These are phyloP conservation scores for Thamnaconus septentrionalis DNA, from an alignment of 2,113 vertebrate species.

Conservation along the genomic window DNA sequence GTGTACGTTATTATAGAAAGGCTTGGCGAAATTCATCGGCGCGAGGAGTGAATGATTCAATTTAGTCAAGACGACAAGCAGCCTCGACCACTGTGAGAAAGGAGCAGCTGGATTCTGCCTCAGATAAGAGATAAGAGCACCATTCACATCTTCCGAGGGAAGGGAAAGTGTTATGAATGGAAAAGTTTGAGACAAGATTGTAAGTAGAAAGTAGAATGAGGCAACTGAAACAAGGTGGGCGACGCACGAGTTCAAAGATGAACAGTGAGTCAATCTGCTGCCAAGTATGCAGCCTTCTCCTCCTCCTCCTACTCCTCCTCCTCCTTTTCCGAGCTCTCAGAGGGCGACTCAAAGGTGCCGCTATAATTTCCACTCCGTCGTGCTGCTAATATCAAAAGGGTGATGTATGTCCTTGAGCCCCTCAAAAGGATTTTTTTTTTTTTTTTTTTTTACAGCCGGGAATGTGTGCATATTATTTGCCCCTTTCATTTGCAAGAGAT, in stretches of 20 bases:
- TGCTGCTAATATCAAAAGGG: slow-evolving; percentile 25
- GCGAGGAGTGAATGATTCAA: slow-evolving; percentile 3
- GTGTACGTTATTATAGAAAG: too few relatives aligned
- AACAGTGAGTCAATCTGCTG: slow-evolving; percentile 29
- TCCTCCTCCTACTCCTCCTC: slow-evolving; percentile 19
- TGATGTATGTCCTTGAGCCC: slow-evolving; percentile 24
- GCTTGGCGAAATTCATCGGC: too few relatives aligned
- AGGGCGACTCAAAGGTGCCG: slow-evolving; percentile 21
- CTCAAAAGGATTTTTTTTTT: too few relatives aligned
- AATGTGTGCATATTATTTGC: background rate
- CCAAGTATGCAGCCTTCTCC: slow-evolving; percentile 17
- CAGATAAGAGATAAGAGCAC: slow-evolving; percentile 24
- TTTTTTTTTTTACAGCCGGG: background rate
- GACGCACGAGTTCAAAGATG: slow-evolving; percentile 12
- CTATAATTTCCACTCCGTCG: slow-evolving; percentile 15
- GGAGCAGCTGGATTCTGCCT: slow-evolving; percentile 18
- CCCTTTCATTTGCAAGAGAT: background rate
- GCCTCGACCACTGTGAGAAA: slow-evolving; percentile 2
- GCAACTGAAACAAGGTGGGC: slow-evolving; percentile 26
- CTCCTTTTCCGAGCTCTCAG: slow-evolving; percentile 13
- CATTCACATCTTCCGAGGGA: slow-evolving; percentile 24
- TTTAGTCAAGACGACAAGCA: slow-evolving; percentile 28
- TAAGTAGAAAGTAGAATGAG: slow-evolving; percentile 5
- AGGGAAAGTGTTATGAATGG: background rate
- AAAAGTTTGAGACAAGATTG: slow-evolving; percentile 12